Conservation (phyloP, 1,140 invertebrate genomes). For the Cylas formicarius region DNA sequence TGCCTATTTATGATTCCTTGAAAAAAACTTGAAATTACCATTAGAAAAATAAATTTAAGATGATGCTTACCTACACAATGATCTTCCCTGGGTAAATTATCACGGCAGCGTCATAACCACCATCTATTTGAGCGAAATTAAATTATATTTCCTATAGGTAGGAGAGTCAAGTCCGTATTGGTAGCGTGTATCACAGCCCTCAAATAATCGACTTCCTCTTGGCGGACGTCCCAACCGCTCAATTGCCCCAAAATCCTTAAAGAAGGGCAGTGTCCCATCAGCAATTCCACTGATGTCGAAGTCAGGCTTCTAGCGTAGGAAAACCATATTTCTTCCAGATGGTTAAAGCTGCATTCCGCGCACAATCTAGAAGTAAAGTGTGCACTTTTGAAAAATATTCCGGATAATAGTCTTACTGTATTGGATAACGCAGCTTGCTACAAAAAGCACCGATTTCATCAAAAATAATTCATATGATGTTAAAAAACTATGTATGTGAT, state of each 20-base stretch:
- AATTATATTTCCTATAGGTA: conserved; percentile 21
- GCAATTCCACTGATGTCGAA: conserved; percentile 49
- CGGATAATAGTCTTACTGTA: too few relatives aligned
- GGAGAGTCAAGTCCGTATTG: conserved; percentile 36
- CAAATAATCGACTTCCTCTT: conserved; percentile 55
- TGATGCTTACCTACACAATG: not conserved
- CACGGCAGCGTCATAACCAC: not conserved
- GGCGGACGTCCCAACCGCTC: conserved; percentile 54
- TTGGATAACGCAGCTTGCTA: too few relatives aligned
- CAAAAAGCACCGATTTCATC: too few relatives aligned
- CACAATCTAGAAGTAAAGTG: conserved; percentile 44
- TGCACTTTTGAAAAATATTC: too few relatives aligned
- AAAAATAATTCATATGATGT: too few relatives aligned
- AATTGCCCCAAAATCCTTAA: conserved; percentile 54
- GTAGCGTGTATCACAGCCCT: conserved; percentile 45
- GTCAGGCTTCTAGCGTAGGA: conserved; percentile 54
- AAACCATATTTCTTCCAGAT: conserved; percentile 56
- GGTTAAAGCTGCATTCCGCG: conserved; percentile 33
- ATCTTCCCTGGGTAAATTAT: not conserved
- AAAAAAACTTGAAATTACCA: not conserved
- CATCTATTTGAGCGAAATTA: not conserved
- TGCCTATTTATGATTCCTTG: too few relatives aligned
- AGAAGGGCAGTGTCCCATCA: conserved; percentile 56
- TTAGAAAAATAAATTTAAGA: not conserved
- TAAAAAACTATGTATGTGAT: too few relatives aligned